Evolutionary conservation across 2,888 invertebrate species (phyloP), one percentile per base, ranked within the genome.

Genomic region (Agapetus fuscipes): DNA sequence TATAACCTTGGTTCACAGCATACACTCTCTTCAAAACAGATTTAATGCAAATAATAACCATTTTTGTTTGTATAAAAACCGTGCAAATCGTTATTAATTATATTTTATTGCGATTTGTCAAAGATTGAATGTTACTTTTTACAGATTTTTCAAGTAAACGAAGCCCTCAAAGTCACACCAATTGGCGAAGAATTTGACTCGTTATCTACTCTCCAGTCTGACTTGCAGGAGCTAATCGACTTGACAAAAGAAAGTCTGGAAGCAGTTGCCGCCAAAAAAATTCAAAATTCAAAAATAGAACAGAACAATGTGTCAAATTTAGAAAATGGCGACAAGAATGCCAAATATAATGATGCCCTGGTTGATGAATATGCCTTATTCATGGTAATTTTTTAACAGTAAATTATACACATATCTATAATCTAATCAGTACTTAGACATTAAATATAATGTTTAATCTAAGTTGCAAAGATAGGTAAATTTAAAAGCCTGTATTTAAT

Each of bases 151-250:
- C 74, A 79, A 62, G 78, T 84, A 9, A 66, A 74, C 47, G 60
- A 72, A 50, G 76, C 81, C 3, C 54, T 84, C 10, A 55, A 59
- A 41, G 55, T 54, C 12, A 62, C 67, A 9, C 52, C 62, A 11
- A 60, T 66, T 43, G 66, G 62, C 13, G 59, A 63, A 1, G 72
- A 76, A 48, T 69, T 66, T 27, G 66, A 72, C 31, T 76, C 78
- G 17, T 60, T 84, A 14, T 45, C 71, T 33, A 66, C 73, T 30
- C 60, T 85, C 9, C 71, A 75, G 52, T 66, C 71, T 14, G 80
- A 83, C 53, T 64, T 85, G 28, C 60, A 72, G 48, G 79, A 84
- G 56, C 64, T 85, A 1, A 73, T 85, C 35, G 65, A 70, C n/a
- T 60, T 85, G 26, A 83, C 83, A 0, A 65, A 70, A 53, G 79